Percentiles rank a stretch among this genome's conserved stretches.
Conservation (phyloP, 2,797 vertebrate genomes). For the Ispidina lecontei region DNA sequence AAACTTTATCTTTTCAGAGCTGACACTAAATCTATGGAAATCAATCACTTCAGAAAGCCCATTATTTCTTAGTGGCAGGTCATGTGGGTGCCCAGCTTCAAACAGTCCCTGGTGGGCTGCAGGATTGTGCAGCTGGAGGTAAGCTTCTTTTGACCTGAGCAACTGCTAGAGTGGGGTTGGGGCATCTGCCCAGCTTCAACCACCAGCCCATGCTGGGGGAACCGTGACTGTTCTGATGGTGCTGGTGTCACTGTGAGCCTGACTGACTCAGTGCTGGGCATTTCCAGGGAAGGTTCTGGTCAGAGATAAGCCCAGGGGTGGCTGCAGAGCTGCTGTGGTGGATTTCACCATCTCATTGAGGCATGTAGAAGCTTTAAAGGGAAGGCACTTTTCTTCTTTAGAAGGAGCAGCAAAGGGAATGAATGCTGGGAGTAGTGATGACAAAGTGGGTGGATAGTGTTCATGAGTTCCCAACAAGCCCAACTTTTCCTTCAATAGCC, state of each 20-base stretch:
- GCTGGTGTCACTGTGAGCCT: background rate
- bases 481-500: background rate
- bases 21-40: constrained; percentile 60
- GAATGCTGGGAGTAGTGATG: background rate
- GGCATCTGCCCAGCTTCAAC: background rate
- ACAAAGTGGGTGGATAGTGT: background rate
- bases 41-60: constrained; percentile 57
- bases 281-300: background rate
- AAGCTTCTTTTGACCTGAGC: background rate
- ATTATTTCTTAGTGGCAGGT: constrained; percentile 68
- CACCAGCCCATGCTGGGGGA: accelerated
- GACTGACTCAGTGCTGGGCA: background rate
- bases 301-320: background rate
- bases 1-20: constrained; percentile 34
- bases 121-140: constrained; percentile 18
- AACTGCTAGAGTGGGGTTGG: accelerated
- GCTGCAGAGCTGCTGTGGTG: background rate
- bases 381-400: background rate
- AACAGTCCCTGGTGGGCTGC: background rate
- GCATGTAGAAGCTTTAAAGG: background rate
- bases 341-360: accelerated
- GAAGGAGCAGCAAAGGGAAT: background rate
- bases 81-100: constrained; percentile 27
- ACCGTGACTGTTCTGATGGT: accelerated
- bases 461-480: background rate